phyloP scores from a whole-genome alignment of 2,113 vertebrate species.

The Miniopterus natalensis region DNA sequence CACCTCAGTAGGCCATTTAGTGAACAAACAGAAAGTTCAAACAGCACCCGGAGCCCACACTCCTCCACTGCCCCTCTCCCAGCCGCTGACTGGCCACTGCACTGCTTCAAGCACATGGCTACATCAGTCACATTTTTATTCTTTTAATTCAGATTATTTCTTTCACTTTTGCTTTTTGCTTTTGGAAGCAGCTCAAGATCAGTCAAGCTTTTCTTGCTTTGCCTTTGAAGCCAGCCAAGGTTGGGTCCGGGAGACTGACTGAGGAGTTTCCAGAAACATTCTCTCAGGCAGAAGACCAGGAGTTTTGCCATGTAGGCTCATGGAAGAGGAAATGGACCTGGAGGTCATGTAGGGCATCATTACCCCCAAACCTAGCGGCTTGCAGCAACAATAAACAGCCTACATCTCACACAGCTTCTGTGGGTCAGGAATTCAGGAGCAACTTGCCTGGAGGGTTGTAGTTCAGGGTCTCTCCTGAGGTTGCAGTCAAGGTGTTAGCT shows the following conservation, averaged over 20 bases:
- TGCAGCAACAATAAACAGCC: background rate
- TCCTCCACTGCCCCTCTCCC: background rate
- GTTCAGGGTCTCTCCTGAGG: background rate
- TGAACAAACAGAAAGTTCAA: background rate
- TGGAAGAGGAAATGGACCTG: background rate
- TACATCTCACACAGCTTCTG: fast-evolving
- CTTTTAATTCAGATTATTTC: background rate
- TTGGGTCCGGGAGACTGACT: background rate
- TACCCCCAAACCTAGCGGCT: background rate
- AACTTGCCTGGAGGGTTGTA: background rate
- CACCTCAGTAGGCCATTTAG: background rate
- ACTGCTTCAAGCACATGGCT: background rate
- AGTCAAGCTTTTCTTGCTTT: background rate
- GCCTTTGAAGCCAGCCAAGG: background rate
- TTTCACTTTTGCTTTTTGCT: background rate
- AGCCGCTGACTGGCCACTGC: background rate
- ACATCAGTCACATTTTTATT: background rate
- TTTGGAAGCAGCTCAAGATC: background rate
- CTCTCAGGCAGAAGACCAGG: background rate
- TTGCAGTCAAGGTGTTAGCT: too few relatives aligned
- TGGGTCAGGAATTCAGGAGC: background rate
- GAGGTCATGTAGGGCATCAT: background rate
- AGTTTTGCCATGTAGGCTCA: background rate
- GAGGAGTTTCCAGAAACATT: background rate
- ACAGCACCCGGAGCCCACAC: too few relatives aligned